A percentile compares a stretch with the other conserved stretches of the same genome.
These are phyloP conservation scores for Apoda limacodes DNA, from an alignment of 2,888 invertebrate species.

Conservation along the genomic window DNA sequence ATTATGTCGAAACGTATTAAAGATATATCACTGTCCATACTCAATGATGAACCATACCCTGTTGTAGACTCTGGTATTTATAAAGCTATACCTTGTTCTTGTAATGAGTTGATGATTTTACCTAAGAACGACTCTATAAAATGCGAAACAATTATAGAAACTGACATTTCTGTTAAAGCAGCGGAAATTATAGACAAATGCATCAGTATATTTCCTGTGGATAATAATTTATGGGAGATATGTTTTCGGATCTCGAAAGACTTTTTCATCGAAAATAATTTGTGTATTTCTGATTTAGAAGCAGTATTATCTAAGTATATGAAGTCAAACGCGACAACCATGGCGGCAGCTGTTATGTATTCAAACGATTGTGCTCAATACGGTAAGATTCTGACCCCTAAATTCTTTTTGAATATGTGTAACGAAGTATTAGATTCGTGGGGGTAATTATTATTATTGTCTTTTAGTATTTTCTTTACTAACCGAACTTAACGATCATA, in stretches of 20 bases:
- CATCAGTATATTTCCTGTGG: constrained; percentile 48
- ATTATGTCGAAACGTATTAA: constrained; percentile 52
- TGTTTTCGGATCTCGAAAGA: constrained; percentile 51
- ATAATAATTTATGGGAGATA: constrained; percentile 47
- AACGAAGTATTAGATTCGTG: constrained; percentile 58
- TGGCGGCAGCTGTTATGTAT: constrained; percentile 60
- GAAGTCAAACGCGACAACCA: constrained; percentile 51
- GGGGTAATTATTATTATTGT: constrained; percentile 24
- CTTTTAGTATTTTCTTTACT: too few relatives aligned
- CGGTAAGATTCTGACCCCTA: constrained; percentile 52
- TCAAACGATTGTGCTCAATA: constrained; percentile 57
- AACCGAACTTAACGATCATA: too few relatives aligned
- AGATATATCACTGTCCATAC: constrained; percentile 45
- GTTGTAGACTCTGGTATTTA: constrained; percentile 31
- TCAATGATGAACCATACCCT: constrained; percentile 49
- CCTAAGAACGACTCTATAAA: constrained; percentile 22
- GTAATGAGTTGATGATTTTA: constrained; percentile 43
- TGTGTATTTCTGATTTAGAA: constrained; percentile 63
- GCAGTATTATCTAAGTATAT: constrained; percentile 66
- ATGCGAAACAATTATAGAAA: constrained; percentile 17
- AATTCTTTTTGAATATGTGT: constrained; percentile 60
- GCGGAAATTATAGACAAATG: constrained; percentile 50
- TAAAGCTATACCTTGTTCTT: constrained; percentile 44
- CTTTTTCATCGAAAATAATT: constrained; percentile 47
- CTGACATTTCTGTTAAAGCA: constrained; percentile 37